Conservation (phyloP, 1,140 invertebrate genomes). For the Vanessa tameamea region DNA sequence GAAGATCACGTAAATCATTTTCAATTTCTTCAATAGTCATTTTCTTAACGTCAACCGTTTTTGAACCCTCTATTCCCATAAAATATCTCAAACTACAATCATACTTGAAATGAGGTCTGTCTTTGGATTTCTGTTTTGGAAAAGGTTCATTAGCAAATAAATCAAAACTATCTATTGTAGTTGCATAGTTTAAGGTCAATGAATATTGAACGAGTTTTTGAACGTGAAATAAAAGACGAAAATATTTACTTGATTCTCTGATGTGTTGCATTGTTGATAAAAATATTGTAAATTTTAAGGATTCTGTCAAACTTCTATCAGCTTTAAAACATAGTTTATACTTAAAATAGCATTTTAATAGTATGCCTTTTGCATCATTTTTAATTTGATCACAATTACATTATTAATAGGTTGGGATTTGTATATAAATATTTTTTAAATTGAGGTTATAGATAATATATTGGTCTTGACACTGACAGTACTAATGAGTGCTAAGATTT, state of each 20-base stretch:
- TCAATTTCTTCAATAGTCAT: slow-evolving; percentile 53
- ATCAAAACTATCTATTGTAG: slow-evolving; percentile 42
- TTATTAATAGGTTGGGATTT: neutral
- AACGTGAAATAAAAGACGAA: slow-evolving; percentile 30
- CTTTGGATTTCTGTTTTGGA: slow-evolving; percentile 40
- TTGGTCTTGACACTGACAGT: no score
- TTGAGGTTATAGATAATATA: no score
- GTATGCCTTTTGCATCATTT: neutral
- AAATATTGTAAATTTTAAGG: slow-evolving; percentile 1
- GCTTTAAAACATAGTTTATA: neutral
- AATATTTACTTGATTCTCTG: slow-evolving; percentile 38
- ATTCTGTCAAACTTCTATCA: neutral
- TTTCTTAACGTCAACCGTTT: slow-evolving; percentile 42
- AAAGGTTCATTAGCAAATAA: slow-evolving; percentile 46
- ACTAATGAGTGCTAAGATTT: no score
- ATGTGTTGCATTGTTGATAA: slow-evolving; percentile 36
- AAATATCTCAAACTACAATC: slow-evolving; percentile 46
- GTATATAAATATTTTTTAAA: no score
- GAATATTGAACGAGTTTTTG: slow-evolving; percentile 33
- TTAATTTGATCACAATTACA: neutral
- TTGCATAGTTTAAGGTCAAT: slow-evolving; percentile 26
- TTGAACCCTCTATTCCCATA: slow-evolving; percentile 41
- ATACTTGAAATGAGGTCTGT: slow-evolving; percentile 42
- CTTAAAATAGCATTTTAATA: neutral
- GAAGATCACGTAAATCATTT: slow-evolving; percentile 44